Evolutionary conservation across 2,797 vertebrate genomes (phyloP).

Genomic region (Gambusia yucatana): DNA sequence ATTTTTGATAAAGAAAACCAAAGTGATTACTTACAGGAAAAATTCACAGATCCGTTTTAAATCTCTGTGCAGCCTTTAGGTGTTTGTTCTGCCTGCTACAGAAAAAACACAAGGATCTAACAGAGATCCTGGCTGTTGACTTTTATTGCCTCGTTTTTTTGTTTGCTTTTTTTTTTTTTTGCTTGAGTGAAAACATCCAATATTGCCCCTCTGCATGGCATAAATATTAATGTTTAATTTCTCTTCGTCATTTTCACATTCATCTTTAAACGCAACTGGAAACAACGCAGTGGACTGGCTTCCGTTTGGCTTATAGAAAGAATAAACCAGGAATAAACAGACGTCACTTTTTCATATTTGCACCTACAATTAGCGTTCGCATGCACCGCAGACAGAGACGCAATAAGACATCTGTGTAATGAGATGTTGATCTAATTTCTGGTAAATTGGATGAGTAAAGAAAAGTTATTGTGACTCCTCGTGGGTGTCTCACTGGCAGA

Average conservation of each 20-base stretch:
- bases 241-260: not conserved
- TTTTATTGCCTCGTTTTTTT: conserved; percentile 2
- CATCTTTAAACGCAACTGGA: not conserved
- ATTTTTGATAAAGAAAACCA: conserved; percentile 1
- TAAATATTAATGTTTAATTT: conserved; percentile 29
- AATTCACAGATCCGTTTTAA: not conserved
- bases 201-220: conserved; percentile 1
- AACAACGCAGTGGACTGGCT: not conserved
- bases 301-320: not conserved
- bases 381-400: conserved; percentile 9
- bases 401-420: conserved; percentile 1
- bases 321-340: not conserved
- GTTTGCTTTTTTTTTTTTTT: not conserved
- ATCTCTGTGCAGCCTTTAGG: not conserved
- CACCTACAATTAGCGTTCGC: not conserved
- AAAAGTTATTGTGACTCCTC: not conserved
- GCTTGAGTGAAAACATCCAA: not conserved
- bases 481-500: not conserved
- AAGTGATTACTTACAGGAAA: not conserved
- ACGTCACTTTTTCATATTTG: not conserved
- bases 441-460: not conserved
- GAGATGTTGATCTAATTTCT: conserved; percentile 7
- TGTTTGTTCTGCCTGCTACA: conserved; percentile 3
- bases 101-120: conserved; percentile 1
- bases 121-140: not conserved